Percentiles rank a stretch among this genome's conserved stretches.
phyloP scores from a whole-genome alignment of 2,113 vertebrate genomes.

The Bubo blakistoni region DNA sequence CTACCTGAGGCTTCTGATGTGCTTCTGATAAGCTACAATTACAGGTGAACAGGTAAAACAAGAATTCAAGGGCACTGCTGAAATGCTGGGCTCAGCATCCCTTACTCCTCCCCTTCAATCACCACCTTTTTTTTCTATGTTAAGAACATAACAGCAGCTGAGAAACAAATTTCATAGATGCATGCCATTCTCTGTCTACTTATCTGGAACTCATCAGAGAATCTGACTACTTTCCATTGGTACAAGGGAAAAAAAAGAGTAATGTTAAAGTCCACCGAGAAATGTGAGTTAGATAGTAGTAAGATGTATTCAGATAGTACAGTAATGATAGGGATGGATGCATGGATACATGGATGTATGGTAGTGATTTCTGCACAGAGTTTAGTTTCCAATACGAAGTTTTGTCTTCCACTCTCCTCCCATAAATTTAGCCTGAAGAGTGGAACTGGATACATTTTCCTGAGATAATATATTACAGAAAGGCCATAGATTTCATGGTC shows the following conservation, averaged over 20 bases:
- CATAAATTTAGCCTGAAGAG: not conserved
- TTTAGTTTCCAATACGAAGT: not conserved
- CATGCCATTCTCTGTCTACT: not conserved
- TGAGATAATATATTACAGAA: not conserved
- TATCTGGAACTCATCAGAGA: not conserved
- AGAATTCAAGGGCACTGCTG: constrained; percentile 48
- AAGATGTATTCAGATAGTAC: not conserved
- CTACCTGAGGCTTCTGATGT: constrained; percentile 54
- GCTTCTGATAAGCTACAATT: constrained; percentile 53
- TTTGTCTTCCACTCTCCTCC: not conserved
- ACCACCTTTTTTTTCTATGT: not conserved
- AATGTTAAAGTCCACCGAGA: not conserved
- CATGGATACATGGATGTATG: not conserved
- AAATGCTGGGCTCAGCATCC: constrained; percentile 26
- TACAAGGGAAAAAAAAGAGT: not conserved
- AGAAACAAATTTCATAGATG: not conserved
- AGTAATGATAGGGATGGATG: not conserved
- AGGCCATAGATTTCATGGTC: not conserved
- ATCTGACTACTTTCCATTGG: not conserved
- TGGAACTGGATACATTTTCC: not conserved
- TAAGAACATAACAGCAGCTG: not conserved
- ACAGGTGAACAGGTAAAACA: constrained; percentile 46
- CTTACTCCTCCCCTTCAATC: not conserved
- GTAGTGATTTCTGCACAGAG: not conserved
- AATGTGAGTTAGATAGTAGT: not conserved